Evolutionary conservation across 2,888 invertebrate species (phyloP).

Genomic region (Tetragonula carbonaria): DNA sequence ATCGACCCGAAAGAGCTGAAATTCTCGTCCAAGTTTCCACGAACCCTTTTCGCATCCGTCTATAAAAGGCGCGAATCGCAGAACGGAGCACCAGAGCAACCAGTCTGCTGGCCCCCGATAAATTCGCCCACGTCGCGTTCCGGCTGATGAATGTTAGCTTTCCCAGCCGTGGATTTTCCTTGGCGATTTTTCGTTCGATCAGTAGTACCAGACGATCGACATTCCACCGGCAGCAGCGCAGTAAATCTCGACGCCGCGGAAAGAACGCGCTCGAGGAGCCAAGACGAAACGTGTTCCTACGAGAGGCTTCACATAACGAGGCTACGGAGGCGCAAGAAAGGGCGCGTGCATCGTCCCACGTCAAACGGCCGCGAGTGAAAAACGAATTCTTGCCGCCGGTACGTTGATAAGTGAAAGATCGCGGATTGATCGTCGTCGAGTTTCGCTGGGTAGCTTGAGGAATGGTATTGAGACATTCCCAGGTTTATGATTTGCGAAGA

Average conservation of each 20-base stretch:
- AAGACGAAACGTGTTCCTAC: constrained; percentile 42
- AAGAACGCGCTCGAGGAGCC: constrained; percentile 71
- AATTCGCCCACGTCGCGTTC: constrained; percentile 43
- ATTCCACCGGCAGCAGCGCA: constrained; percentile 70
- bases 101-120: constrained; percentile 30
- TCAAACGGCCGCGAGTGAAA: constrained; percentile 13
- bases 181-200: constrained; percentile 31
- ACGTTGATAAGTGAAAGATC: constrained; percentile 22
- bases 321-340: constrained; percentile 61
- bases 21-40: not conserved
- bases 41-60: not conserved
- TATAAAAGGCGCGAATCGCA: constrained; percentile 14
- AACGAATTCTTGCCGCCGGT: constrained; percentile 27
- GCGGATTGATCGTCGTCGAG: constrained; percentile 8
- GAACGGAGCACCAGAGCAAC: not conserved
- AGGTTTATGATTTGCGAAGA: not conserved
- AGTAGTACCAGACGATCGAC: constrained; percentile 50
- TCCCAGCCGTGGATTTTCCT: constrained; percentile 8
- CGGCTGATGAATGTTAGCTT: constrained; percentile 15
- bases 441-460: not conserved
- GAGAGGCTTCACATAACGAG: constrained; percentile 58
- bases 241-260: constrained; percentile 72
- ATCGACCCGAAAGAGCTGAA: not conserved
- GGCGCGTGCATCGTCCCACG: constrained; percentile 28
- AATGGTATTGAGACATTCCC: constrained; percentile 1